Evolutionary conservation across 2,888 invertebrate species (phyloP), one percentile per base, ranked within the genome.

Genomic region (Apamea crenata): DNA sequence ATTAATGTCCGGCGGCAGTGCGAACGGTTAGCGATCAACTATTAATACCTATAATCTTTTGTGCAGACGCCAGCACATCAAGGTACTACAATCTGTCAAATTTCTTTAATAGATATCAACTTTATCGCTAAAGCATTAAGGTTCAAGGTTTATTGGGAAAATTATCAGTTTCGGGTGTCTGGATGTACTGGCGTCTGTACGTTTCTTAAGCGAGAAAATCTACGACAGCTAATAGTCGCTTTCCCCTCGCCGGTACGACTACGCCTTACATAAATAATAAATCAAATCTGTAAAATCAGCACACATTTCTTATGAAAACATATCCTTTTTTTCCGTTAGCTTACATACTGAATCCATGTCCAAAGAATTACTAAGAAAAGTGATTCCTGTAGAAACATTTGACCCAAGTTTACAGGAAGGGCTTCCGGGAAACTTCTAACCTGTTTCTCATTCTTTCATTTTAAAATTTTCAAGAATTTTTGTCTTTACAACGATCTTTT

Each of bases 361-460:
- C 75, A 71, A 80, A 86, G 67, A 83, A 82, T 79, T 72, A 78
- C 65, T 40, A 67, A 82, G 78, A 80, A 78, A 80, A 85, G 73
- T 83, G 79, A 88, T 88, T 86, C 86, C 66, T 77, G 75, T 78
- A 72, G 65, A 78, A 88, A 79, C 77, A 84, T 81, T 84, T 82
- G 69, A 85, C 71, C 71, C 67, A 80, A 83, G 84, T 78, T 80
- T 73, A 80, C 74, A 75, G 63, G 29, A 71, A 71, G 44, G 77
- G 70, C 73, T 83, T 68, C 71, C 74, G 61, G 25, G 40, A 61
- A 83, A 74, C 72, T 84, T 77, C 25, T 63, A 77, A 84, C 66
- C 79, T 81, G 81, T 77, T 82, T 68, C 70, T 83, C 81, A 71
- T 80, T 77, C 80, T 82, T 84, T 84, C 44, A 74, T 84, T 84